A percentile compares a stretch with the other conserved stretches of the same genome.
These are phyloP conservation scores for honey bee (Apis mellifera) DNA, from an alignment of 1,140 invertebrate genomes.

Conservation along the genomic window DNA sequence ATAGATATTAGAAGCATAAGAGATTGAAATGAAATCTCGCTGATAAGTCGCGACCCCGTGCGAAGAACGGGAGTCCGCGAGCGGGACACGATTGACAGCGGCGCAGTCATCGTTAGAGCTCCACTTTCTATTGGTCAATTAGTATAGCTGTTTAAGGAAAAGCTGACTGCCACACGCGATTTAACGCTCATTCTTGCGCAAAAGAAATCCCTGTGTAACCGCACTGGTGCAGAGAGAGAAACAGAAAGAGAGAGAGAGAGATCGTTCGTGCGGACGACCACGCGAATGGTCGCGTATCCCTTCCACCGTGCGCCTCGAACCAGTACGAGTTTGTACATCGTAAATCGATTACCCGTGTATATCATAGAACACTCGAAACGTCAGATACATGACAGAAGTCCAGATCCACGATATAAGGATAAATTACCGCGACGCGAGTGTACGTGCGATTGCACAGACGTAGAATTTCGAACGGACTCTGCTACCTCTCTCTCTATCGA, in stretches of 20 bases:
- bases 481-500: no score
- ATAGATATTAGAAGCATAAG: background rate
- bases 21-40: no score
- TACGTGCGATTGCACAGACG: background rate
- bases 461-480: background rate
- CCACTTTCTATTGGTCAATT: slow-evolving; percentile 73
- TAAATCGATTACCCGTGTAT: slow-evolving; percentile 34
- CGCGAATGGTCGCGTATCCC: slow-evolving; percentile 30
- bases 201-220: slow-evolving; percentile 60
- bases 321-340: slow-evolving; percentile 36
- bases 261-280: slow-evolving; percentile 33
- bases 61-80: slow-evolving; percentile 46
- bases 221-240: slow-evolving; percentile 9
- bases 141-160: slow-evolving; percentile 71
- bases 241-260: slow-evolving; percentile 2
- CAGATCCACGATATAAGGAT: slow-evolving; percentile 40
- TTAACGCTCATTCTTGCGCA: slow-evolving; percentile 58
- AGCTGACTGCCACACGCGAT: slow-evolving; percentile 36
- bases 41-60: slow-evolving; percentile 35
- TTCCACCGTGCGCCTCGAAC: slow-evolving; percentile 41
- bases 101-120: slow-evolving; percentile 60
- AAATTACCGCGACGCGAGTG: background rate
- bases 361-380: slow-evolving; percentile 9
- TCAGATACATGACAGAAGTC: slow-evolving; percentile 36
- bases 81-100: slow-evolving; percentile 65